Conservation (phyloP, 2,797 vertebrate genomes). For the Alca torda region DNA sequence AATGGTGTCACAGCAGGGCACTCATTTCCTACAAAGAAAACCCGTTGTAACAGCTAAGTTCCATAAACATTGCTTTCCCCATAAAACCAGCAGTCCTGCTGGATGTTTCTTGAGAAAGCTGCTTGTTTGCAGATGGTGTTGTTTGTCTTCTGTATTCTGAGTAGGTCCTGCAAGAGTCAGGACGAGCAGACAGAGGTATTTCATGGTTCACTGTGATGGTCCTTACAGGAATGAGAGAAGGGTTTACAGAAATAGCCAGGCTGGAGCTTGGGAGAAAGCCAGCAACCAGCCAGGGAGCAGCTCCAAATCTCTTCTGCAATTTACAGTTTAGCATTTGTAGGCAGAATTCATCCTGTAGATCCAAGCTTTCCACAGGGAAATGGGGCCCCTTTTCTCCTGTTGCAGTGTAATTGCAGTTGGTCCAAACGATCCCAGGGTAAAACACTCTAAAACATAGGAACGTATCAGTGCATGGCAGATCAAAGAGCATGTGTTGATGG, state of each 20-base stretch:
- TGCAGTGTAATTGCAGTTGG: not conserved
- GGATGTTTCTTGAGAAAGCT: not conserved
- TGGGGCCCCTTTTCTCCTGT: not conserved
- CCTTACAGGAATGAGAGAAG: not conserved
- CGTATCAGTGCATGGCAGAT: not conserved
- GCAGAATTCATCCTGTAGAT: not conserved
- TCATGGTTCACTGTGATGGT: not conserved
- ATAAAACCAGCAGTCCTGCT: not conserved
- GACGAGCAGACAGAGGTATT: not conserved
- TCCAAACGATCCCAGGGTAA: not conserved
- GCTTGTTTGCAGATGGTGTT: not conserved
- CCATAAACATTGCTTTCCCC: not conserved
- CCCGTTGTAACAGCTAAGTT: not conserved
- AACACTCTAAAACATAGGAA: not conserved
- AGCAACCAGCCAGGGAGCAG: not conserved
- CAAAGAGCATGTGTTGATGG: not conserved
- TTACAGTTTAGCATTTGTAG: not conserved
- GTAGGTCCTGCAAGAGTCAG: not conserved
- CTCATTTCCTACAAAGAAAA: constrained; percentile 16
- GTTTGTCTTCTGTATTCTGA: not conserved
- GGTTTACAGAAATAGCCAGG: not conserved
- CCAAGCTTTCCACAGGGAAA: not conserved
- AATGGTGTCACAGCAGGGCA: not conserved
- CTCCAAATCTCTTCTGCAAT: not conserved
- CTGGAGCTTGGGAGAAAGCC: not conserved